Conservation (phyloP, 2,113 vertebrate genomes). For the Empidonax traillii region DNA sequence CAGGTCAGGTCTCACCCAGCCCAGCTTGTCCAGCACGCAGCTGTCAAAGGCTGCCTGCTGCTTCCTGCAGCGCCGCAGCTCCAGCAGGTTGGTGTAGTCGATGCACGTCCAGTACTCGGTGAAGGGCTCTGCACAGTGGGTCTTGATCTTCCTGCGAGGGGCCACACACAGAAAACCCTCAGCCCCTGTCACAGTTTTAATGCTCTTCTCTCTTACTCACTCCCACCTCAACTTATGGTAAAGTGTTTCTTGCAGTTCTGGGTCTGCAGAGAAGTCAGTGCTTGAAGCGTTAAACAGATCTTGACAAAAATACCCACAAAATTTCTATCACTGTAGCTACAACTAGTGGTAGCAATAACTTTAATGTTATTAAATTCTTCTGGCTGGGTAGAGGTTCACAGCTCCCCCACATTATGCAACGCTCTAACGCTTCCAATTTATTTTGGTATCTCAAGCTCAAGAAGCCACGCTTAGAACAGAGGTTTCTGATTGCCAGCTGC, state of each 20-base stretch:
- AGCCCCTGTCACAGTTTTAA: fast-evolving
- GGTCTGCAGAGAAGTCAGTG: neutral
- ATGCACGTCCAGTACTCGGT: constrained; percentile 96
- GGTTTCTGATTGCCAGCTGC: neutral
- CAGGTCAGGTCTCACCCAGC: constrained; percentile 91
- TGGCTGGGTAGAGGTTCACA: neutral
- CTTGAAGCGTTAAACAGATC: neutral
- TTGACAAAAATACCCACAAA: neutral
- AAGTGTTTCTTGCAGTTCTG: neutral
- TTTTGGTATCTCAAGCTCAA: neutral
- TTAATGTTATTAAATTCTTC: fast-evolving
- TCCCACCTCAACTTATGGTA: neutral
- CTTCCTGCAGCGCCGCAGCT: constrained; percentile 85
- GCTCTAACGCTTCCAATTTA: neutral
- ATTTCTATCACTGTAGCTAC: fast-evolving
- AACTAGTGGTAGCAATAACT: neutral
- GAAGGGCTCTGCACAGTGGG: constrained; percentile 91
- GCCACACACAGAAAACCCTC: neutral
- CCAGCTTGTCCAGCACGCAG: constrained; percentile 94
- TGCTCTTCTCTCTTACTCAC: neutral
- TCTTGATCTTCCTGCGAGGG: constrained; percentile 85
- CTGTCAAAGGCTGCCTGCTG: constrained; percentile 89
- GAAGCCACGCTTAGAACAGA: neutral
- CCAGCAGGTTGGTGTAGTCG: constrained; percentile 78
- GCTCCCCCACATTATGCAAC: fast-evolving